A percentile compares a stretch with the other conserved stretches of the same genome.
These are phyloP conservation scores for Ophiothrix spiculata DNA, from an alignment of 35 echinoderm and acorn worm species.

Conservation along the genomic window DNA sequence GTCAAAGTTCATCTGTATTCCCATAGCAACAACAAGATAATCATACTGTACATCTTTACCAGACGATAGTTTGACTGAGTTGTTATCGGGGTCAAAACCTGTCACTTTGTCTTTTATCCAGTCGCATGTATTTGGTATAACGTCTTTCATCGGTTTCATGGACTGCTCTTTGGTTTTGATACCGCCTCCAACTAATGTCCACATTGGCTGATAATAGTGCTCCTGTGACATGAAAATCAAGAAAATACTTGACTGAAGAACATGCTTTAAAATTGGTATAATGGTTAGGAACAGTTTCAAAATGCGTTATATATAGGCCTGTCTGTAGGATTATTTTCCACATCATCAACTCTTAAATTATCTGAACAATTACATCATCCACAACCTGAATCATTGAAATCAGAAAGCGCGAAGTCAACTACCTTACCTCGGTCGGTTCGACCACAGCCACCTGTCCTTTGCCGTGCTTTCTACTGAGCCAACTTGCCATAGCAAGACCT, in stretches of 20 bases:
- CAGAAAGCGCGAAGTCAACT: no score
- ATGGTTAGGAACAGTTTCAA: no score
- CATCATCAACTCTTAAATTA: no score
- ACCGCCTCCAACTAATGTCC: conserved; percentile 95
- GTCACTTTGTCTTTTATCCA: conserved; percentile 72
- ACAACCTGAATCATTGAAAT: no score
- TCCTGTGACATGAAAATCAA: conserved; percentile 24
- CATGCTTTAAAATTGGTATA: no score
- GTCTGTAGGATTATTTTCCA: no score
- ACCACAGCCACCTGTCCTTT: conserved; percentile 86
- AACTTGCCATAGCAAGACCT: conserved; percentile 83
- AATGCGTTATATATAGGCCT: no score
- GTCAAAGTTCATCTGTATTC: conserved; percentile 73
- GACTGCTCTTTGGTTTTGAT: conserved; percentile 82
- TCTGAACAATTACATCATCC: no score
- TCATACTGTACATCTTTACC: conserved; percentile 81
- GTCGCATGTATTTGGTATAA: conserved; percentile 63
- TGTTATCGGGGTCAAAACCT: conserved; percentile 90
- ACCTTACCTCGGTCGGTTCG: conserved; percentile 88
- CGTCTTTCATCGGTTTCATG: conserved; percentile 40
- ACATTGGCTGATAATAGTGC: conserved; percentile 95
- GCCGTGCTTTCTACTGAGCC: conserved; percentile 55
- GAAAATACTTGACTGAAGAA: no score
- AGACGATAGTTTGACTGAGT: conserved; percentile 47
- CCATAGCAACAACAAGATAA: conserved; percentile 87